phyloP scores from a whole-genome alignment of 2,888 invertebrate species.

The Keiferia lycopersicella region DNA sequence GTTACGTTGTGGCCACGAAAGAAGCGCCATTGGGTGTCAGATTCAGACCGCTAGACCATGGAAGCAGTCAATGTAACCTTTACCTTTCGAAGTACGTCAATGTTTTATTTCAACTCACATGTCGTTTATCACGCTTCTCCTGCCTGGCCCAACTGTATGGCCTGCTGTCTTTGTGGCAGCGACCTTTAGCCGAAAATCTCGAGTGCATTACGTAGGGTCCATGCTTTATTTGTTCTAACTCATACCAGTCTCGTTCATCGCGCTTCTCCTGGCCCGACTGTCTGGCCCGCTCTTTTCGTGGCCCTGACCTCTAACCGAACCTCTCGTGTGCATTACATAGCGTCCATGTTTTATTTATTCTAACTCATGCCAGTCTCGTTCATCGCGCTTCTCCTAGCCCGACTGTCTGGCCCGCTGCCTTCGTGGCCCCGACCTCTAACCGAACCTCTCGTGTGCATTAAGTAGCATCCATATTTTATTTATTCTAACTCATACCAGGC shows the following conservation, averaged over 20 bases:
- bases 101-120: background rate
- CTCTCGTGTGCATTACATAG: conserved; percentile 19
- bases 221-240: no score
- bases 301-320: background rate
- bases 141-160: background rate
- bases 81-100: conserved; percentile 1
- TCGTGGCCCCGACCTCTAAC: background rate
- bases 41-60: no score
- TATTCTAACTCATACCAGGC: background rate
- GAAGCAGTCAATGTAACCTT: no score
- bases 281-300: background rate
- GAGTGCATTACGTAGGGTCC: conserved; percentile 57
- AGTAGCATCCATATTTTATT: background rate
- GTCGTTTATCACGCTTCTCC: background rate
- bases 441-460: background rate
- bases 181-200: conserved; percentile 21
- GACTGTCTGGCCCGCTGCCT: background rate
- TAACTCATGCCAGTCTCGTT: no score
- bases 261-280: background rate
- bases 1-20: conserved; percentile 28
- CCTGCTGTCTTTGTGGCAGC: conserved; percentile 9
- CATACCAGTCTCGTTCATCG: background rate
- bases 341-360: conserved; percentile 55
- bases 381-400: background rate
- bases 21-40: no score